Base-by-base conservation (phyloP, 1,140 invertebrate genomes). In the Cotesia chilonis region DNA sequence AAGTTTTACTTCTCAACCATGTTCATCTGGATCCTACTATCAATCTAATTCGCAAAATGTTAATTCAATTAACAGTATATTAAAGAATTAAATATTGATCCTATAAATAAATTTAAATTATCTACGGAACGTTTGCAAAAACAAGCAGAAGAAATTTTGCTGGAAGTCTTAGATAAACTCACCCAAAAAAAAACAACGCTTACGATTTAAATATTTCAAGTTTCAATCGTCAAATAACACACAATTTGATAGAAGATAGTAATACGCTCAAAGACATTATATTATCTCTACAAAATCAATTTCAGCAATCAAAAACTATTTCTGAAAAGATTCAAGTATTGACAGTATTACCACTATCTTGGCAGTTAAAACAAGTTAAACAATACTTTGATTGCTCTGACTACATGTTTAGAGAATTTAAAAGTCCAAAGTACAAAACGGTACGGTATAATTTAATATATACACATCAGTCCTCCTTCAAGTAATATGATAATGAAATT, bases 251-350 rank as follows among this genome's bases (percentile, higher is more conserved):
- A 55, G 54, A 55, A 55, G 54, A 55, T 55, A 55, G 54, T 55
- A 55, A 55, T 55, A 4, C 54, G 12, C 17, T 20, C 9, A 55
- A 55, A 4, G 54, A 55, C 4, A 55, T 55, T 55, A 55, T 55
- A 55, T 55, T 55, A 55, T 55, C 6, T 55, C n/a, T 55, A 55
- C 54, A 20, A 55, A 55, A 55, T 55, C 3, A 55, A 4, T 55
- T 55, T n/a, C 54, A 55, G 17, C 54, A 55, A 55, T 35, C 60
- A 63, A 63, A 63, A 17, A 35, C 4, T 38, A 63, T 36, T n/a
- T 36, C 60, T 28, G 37, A 63, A 63, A 63, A 63, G 37, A 55
- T 55, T 55, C 54, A 20, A 55, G 54, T 74, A 47, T 36, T 55
- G 5, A 35, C 55, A 36, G n/a, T 69, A 54, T 57, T 57, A 69